A percentile compares a stretch with the other conserved stretches of the same genome.
Evolutionary conservation across 2,113 vertebrate species (phyloP).

Genomic region (Geococcyx californianus): DNA sequence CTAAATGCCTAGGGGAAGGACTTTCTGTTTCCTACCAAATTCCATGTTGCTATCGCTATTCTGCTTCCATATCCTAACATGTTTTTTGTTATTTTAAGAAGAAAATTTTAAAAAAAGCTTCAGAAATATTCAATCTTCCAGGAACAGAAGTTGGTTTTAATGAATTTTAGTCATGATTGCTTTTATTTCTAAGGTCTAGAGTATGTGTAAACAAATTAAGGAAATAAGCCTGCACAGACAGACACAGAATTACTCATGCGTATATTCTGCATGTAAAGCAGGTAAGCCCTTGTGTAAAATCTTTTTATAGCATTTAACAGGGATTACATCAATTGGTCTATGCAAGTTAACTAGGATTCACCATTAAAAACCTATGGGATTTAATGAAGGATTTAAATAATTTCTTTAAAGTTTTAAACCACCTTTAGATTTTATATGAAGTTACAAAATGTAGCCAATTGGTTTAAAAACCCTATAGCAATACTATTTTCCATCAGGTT

Average conservation of each 20-base stretch:
- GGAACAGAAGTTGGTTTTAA: not conserved
- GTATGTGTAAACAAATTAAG: not conserved
- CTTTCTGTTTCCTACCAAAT: not conserved
- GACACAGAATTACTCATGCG: not conserved
- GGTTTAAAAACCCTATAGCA: not conserved
- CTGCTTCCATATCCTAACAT: not conserved
- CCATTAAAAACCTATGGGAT: not conserved
- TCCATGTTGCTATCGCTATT: not conserved
- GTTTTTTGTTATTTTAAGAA: not conserved
- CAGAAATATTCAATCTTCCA: accelerated
- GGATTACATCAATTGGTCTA: not conserved
- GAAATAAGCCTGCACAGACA: not conserved
- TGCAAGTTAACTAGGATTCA: not conserved
- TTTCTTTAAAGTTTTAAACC: not conserved
- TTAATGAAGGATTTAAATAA: not conserved
- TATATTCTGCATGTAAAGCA: not conserved
- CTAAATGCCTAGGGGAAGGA: not conserved
- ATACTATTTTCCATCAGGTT: not conserved
- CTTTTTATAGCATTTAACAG: not conserved
- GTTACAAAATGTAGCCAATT: not conserved
- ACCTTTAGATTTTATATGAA: not conserved
- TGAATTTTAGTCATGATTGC: not conserved
- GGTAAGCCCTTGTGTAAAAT: not conserved
- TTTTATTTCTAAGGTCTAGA: not conserved
- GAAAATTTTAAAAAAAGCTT: not conserved